phyloP scores from a whole-genome alignment of 1,140 invertebrate genomes.

The Pollicipes pollicipes region DNA sequence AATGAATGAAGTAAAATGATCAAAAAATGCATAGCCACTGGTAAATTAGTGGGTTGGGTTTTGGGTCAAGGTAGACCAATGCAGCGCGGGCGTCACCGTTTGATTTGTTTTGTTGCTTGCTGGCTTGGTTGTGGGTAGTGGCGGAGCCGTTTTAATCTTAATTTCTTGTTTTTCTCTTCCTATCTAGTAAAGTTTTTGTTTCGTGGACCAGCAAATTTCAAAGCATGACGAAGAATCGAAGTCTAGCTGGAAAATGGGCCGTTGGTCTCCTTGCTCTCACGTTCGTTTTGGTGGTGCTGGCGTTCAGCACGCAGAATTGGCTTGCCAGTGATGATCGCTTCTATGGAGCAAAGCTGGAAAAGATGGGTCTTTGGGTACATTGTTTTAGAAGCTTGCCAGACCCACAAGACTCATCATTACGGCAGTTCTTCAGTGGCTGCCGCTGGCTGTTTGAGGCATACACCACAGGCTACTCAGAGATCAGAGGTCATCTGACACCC shows the following conservation, averaged over 20 bases:
- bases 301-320: background rate
- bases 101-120: too few species aligned
- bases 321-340: background rate
- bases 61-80: too few species aligned
- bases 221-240: background rate
- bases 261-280: background rate
- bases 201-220: too few species aligned
- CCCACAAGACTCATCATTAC: background rate
- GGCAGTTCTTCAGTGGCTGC: background rate
- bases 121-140: too few species aligned
- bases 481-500: background rate
- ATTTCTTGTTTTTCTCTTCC: too few species aligned
- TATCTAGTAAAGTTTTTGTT: too few species aligned
- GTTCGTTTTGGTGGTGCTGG: background rate
- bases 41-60: too few species aligned
- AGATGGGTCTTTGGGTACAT: background rate
- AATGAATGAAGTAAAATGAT: too few species aligned
- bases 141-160: too few species aligned
- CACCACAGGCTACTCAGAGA: background rate
- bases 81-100: too few species aligned
- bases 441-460: conserved; percentile 3
- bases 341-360: background rate
- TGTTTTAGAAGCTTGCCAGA: background rate
- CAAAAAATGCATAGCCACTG: too few species aligned
- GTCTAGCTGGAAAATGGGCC: background rate